These are phyloP conservation scores for Phaonia tiefii DNA, from an alignment of 2,888 invertebrate species.

Conservation along the genomic window DNA sequence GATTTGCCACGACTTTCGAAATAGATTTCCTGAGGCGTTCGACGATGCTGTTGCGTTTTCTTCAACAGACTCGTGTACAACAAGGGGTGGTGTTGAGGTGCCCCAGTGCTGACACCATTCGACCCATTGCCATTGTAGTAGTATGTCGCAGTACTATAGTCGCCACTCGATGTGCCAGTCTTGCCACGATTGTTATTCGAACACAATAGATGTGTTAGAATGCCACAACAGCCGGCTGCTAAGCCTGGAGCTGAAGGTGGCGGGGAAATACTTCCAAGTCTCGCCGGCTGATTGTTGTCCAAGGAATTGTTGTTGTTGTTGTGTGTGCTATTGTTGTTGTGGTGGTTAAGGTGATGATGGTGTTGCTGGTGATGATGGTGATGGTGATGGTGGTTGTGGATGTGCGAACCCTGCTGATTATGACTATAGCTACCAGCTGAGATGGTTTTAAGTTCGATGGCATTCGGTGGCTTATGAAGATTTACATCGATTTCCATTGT, in stretches of 20 bases:
- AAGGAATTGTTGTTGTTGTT: slow-evolving; percentile 61
- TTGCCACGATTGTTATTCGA: slow-evolving; percentile 70
- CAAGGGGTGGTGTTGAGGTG: slow-evolving; percentile 38
- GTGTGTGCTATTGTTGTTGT: slow-evolving; percentile 67
- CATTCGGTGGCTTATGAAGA: slow-evolving; percentile 74
- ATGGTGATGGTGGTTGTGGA: slow-evolving; percentile 65
- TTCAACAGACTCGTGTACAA: slow-evolving; percentile 58
- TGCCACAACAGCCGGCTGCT: slow-evolving; percentile 74
- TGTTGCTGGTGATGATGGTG: slow-evolving; percentile 66
- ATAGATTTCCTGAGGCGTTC: slow-evolving; percentile 84
- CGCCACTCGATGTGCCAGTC: slow-evolving; percentile 73
- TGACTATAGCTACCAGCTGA: slow-evolving; percentile 75
- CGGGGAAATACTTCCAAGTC: slow-evolving; percentile 54
- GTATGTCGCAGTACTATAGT: slow-evolving; percentile 66
- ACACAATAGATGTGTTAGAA: slow-evolving; percentile 74
- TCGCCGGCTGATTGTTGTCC: slow-evolving; percentile 64
- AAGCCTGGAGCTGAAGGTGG: slow-evolving; percentile 54
- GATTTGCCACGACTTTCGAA: slow-evolving; percentile 91
- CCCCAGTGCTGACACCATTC: slow-evolving; percentile 32
- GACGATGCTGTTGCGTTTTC: slow-evolving; percentile 72
- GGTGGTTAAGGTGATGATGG: slow-evolving; percentile 60
- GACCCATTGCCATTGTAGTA: slow-evolving; percentile 41
- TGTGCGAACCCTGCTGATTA: slow-evolving; percentile 55
- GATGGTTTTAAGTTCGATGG: slow-evolving; percentile 77
- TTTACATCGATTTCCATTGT: slow-evolving; percentile 80